phyloP scores from a whole-genome alignment of 2,888 invertebrate genomes.

The Agrotis segetum region DNA sequence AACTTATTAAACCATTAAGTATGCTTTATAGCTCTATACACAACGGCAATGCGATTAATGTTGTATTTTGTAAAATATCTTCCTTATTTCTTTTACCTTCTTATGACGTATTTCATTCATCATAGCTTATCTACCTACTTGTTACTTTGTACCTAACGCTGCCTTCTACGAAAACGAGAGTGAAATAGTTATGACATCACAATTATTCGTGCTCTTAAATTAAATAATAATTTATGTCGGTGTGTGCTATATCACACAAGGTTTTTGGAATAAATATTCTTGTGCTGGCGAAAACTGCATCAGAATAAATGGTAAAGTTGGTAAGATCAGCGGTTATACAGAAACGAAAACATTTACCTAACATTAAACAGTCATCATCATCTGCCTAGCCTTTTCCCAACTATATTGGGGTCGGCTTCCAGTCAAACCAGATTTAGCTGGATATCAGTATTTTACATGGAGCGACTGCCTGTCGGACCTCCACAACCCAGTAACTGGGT shows the following conservation, averaged over 20 bases:
- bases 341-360: too few relatives aligned
- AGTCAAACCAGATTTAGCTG: too few relatives aligned
- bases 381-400: too few relatives aligned
- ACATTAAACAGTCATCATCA: too few relatives aligned
- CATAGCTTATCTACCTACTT: neutral
- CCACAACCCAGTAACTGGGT: too few relatives aligned
- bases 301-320: neutral
- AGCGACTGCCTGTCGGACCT: too few relatives aligned
- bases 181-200: neutral
- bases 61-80: neutral
- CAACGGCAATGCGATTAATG: too few relatives aligned
- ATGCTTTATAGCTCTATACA: too few relatives aligned
- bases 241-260: neutral
- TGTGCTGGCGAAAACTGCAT: neutral
- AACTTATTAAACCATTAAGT: too few relatives aligned
- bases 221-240: neutral
- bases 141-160: neutral
- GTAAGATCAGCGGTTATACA: neutral
- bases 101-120: slow-evolving; percentile 6
- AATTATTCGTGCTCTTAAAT: neutral
- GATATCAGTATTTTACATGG: too few relatives aligned
- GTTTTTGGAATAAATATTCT: neutral
- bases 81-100: neutral
- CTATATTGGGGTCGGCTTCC: too few relatives aligned
- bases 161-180: neutral